phyloP scores from a whole-genome alignment of 1,140 invertebrate species.

The Ganaspis sp. region DNA sequence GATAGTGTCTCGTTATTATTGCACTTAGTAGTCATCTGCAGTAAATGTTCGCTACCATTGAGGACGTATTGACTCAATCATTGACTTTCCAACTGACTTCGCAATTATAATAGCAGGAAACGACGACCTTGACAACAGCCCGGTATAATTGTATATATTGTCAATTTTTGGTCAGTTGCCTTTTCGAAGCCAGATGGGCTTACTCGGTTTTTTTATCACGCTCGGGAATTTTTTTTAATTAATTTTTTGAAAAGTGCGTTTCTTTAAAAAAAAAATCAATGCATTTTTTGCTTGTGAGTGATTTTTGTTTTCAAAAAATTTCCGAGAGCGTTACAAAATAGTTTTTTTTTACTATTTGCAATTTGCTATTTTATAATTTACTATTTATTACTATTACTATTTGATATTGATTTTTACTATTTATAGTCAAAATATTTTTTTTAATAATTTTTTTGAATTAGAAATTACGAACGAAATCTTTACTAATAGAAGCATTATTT shows the following conservation, averaged over 20 bases:
- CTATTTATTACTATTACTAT: too few relatives aligned
- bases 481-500: too few relatives aligned
- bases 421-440: too few relatives aligned
- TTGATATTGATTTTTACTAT: too few relatives aligned
- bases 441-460: too few relatives aligned
- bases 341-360: too few relatives aligned
- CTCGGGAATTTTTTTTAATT: background rate
- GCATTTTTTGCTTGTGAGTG: too few relatives aligned
- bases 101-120: slow-evolving; percentile 46
- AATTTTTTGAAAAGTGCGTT: background rate
- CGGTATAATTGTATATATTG: slow-evolving; percentile 17
- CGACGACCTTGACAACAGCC: slow-evolving; percentile 19
- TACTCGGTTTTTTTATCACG: background rate
- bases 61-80: slow-evolving; percentile 34
- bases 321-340: too few relatives aligned
- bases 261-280: too few relatives aligned
- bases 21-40: slow-evolving; percentile 38
- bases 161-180: slow-evolving; percentile 31
- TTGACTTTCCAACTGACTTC: slow-evolving; percentile 33
- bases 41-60: slow-evolving; percentile 6
- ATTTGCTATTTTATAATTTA: too few relatives aligned
- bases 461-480: too few relatives aligned
- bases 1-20: slow-evolving; percentile 37
- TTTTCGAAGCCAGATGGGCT: slow-evolving; percentile 9
- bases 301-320: too few relatives aligned